A percentile compares a stretch with the other conserved stretches of the same genome.
Conservation (phyloP, 1,140 invertebrate genomes). For the Psilanteris sp. region DNA sequence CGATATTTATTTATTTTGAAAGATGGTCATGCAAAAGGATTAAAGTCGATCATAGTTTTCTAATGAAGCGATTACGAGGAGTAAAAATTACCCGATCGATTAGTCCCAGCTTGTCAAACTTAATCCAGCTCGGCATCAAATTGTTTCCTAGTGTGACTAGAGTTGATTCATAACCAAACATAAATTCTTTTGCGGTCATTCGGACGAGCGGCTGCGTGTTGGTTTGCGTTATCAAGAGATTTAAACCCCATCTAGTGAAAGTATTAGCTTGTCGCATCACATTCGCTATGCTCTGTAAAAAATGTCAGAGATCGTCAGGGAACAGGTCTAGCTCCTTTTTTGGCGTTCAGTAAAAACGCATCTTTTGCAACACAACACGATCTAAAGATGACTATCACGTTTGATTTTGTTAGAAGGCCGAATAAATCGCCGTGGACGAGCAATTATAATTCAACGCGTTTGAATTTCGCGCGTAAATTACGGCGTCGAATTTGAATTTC, state of each 20-base stretch:
- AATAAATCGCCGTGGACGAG: too few relatives aligned
- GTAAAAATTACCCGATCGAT: conserved; percentile 90
- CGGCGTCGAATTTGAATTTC: too few relatives aligned
- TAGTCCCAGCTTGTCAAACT: conserved; percentile 89
- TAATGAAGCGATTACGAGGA: too few relatives aligned
- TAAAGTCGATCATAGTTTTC: too few relatives aligned
- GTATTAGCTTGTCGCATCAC: conserved; percentile 84
- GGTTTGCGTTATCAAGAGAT: conserved; percentile 84
- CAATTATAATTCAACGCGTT: too few relatives aligned
- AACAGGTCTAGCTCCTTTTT: conserved; percentile 37
- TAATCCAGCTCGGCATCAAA: conserved; percentile 88
- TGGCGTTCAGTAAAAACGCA: too few relatives aligned
- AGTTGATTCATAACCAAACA: conserved; percentile 88
- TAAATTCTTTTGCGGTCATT: conserved; percentile 91
- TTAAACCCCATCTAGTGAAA: conserved; percentile 84
- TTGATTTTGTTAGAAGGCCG: too few relatives aligned
- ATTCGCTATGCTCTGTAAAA: conserved; percentile 88
- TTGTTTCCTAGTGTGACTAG: conserved; percentile 88
- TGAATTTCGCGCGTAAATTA: too few relatives aligned
- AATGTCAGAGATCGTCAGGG: conserved; percentile 33
- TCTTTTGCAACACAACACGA: too few relatives aligned
- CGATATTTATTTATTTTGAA: too few relatives aligned
- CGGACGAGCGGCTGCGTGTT: conserved; percentile 84
- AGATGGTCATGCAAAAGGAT: too few relatives aligned
- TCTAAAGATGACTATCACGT: too few relatives aligned